Conservation (phyloP, 2,113 vertebrate genomes). For the Perognathus longimembris region DNA sequence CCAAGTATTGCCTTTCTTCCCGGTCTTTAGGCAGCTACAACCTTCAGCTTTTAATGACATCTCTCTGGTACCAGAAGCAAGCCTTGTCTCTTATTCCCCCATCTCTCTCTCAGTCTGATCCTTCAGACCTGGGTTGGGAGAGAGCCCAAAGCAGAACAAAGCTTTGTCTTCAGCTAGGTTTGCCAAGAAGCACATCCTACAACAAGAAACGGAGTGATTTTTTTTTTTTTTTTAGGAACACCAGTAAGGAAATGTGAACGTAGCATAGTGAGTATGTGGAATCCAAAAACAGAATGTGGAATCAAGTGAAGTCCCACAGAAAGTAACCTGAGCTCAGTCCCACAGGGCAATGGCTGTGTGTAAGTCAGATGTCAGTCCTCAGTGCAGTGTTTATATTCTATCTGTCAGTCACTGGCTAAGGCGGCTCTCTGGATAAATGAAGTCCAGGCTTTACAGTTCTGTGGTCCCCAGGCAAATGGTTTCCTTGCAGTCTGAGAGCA, state of each 20-base stretch:
- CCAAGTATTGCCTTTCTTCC: background rate
- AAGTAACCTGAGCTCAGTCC: background rate
- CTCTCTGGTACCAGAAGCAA: background rate
- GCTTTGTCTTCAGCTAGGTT: background rate
- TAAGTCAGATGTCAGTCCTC: background rate
- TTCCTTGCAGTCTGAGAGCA: background rate
- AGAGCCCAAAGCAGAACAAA: background rate
- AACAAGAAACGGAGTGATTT: background rate
- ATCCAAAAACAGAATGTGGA: background rate
- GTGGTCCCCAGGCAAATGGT: background rate
- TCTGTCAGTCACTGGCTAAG: background rate
- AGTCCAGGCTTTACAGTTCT: background rate
- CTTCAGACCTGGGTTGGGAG: background rate
- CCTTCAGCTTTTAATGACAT: background rate
- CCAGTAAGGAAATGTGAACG: background rate
- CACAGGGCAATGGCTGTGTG: background rate
- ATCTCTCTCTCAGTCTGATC: background rate
- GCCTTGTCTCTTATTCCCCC: background rate
- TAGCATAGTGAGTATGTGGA: background rate
- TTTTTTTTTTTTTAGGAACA: background rate
- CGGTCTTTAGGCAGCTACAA: background rate
- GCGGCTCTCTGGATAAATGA: background rate
- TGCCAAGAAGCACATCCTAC: background rate
- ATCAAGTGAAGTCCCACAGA: background rate
- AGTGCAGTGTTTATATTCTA: background rate